phyloP scores from a whole-genome alignment of 2,113 vertebrate genomes.

The Salminus brasiliensis region DNA sequence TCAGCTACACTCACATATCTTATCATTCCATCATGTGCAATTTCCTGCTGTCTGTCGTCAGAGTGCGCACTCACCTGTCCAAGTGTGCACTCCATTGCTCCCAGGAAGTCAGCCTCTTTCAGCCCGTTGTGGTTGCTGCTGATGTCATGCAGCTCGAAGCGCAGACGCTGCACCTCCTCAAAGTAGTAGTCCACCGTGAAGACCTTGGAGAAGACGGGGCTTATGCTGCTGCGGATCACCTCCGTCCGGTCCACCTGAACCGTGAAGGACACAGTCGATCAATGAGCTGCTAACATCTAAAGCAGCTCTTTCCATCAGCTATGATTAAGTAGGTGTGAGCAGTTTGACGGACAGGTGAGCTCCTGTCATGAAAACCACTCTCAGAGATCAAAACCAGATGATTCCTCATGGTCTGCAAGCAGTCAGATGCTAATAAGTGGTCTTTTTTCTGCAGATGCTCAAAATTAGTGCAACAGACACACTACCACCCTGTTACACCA shows the following conservation, averaged over 20 bases:
- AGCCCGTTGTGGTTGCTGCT: conserved; percentile 95
- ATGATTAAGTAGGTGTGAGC: no score
- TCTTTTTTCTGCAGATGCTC: no score
- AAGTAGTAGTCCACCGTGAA: conserved; percentile 97
- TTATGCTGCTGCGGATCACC: conserved; percentile 93
- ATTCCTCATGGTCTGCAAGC: no score
- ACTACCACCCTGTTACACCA: no score
- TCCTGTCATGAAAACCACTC: no score
- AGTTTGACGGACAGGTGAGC: no score
- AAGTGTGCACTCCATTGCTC: conserved; percentile 94
- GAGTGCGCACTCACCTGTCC: conserved; percentile 90
- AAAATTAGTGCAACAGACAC: no score
- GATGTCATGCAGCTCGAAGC: conserved; percentile 95
- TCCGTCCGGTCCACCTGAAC: conserved; percentile 95
- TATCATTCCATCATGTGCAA: background rate
- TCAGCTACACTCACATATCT: background rate
- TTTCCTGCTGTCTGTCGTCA: no score
- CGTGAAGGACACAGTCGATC: conserved; percentile 4
- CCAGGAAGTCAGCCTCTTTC: conserved; percentile 94
- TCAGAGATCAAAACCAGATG: no score
- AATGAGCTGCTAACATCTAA: background rate
- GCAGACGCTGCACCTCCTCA: conserved; percentile 94
- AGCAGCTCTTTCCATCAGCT: no score
- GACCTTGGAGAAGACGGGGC: conserved; percentile 93
- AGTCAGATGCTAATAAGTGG: no score